phyloP scores from a whole-genome alignment of 2,888 invertebrate species.

The Xanthia icteritia region DNA sequence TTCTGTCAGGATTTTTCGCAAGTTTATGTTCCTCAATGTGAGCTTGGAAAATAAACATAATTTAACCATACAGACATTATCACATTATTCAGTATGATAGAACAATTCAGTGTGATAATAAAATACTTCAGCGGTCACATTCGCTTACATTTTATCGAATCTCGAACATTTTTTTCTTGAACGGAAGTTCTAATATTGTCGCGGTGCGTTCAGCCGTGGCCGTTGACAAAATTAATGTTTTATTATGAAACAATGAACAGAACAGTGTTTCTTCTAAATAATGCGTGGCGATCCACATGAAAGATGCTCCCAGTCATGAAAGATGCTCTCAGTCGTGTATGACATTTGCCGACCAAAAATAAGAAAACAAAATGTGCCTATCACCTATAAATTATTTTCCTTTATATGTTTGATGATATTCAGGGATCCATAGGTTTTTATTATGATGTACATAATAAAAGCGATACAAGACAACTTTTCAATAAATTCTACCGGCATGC shows the following conservation, averaged over 20 bases:
- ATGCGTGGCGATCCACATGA: slow-evolving; percentile 80
- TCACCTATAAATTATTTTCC: slow-evolving; percentile 61
- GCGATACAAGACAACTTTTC: slow-evolving; percentile 56
- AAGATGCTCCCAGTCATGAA: slow-evolving; percentile 79
- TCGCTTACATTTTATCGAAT: slow-evolving; percentile 63
- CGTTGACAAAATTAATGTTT: slow-evolving; percentile 89
- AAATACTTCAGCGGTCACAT: slow-evolving; percentile 64
- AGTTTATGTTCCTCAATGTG: slow-evolving; percentile 54
- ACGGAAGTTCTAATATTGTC: slow-evolving; percentile 89
- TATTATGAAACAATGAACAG: slow-evolving; percentile 90
- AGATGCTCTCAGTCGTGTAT: slow-evolving; percentile 78
- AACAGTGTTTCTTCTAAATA: slow-evolving; percentile 85
- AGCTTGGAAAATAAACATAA: slow-evolving; percentile 57
- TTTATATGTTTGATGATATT: slow-evolving; percentile 64
- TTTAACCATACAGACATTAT: slow-evolving; percentile 54
- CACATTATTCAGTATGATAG: slow-evolving; percentile 55
- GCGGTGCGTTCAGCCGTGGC: slow-evolving; percentile 80
- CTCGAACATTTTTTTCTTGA: slow-evolving; percentile 68
- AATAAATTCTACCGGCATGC: slow-evolving; percentile 59
- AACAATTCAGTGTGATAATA: slow-evolving; percentile 60
- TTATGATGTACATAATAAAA: slow-evolving; percentile 65
- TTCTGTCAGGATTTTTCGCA: slow-evolving; percentile 38
- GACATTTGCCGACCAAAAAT: slow-evolving; percentile 53
- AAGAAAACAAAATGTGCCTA: slow-evolving; percentile 53
- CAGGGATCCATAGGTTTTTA: slow-evolving; percentile 66